A percentile compares a stretch with the other conserved stretches of the same genome.
Evolutionary conservation across 1,140 invertebrate species (phyloP).

Genomic region (Aphelenchoides besseyi): DNA sequence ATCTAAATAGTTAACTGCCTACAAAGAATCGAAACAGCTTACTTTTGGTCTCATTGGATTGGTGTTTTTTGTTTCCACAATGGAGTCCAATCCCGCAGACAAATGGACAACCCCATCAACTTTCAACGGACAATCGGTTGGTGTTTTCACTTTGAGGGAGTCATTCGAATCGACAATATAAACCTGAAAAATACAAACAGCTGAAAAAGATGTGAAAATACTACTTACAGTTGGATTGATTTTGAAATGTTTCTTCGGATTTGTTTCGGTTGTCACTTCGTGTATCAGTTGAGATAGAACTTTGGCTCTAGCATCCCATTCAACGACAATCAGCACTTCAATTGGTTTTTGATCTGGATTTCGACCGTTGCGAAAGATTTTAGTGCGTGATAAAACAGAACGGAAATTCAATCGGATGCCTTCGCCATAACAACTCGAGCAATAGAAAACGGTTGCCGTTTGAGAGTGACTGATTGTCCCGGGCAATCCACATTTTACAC

Average conservation of each 20-base stretch:
- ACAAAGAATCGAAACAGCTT: no score
- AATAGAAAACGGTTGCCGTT: not conserved
- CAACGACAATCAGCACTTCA: not conserved
- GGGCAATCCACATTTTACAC: conserved; percentile 4
- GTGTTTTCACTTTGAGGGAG: not conserved
- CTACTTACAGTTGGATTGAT: not conserved
- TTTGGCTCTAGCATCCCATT: not conserved
- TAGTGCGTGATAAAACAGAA: not conserved
- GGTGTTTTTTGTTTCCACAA: no score
- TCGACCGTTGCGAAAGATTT: not conserved
- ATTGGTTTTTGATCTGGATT: not conserved
- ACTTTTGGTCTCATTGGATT: no score
- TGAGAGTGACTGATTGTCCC: not conserved
- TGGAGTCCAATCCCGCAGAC: not conserved
- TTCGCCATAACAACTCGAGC: not conserved
- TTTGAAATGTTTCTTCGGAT: not conserved
- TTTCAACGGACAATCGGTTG: not conserved
- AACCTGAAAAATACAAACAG: not conserved
- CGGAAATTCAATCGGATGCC: not conserved
- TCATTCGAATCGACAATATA: not conserved
- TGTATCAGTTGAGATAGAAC: not conserved
- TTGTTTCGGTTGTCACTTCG: not conserved
- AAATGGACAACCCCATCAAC: not conserved
- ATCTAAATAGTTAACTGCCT: no score
- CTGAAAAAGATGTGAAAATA: not conserved